A percentile compares a stretch with the other conserved stretches of the same genome.
phyloP scores from a whole-genome alignment of 1,140 invertebrate species.

The Drosophila bocqueti region DNA sequence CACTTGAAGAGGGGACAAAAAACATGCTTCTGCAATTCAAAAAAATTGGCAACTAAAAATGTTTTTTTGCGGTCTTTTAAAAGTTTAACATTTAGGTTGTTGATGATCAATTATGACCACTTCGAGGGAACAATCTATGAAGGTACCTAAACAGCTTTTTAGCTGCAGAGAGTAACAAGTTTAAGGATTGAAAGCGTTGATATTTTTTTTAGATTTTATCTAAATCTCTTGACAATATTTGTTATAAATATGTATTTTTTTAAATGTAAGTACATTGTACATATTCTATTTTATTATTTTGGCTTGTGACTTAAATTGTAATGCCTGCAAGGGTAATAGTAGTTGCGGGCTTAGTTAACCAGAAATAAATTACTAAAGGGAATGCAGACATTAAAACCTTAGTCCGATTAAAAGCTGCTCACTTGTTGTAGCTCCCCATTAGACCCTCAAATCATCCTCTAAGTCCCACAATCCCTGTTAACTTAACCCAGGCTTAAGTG shows the following conservation, averaged over 20 bases:
- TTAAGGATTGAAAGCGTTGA: not conserved
- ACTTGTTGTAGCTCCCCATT: too few relatives aligned
- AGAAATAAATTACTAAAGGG: too few relatives aligned
- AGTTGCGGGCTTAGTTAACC: too few relatives aligned
- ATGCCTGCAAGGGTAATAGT: too few relatives aligned
- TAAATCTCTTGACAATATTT: not conserved
- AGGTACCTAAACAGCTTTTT: not conserved
- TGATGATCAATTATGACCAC: too few relatives aligned
- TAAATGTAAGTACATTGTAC: too few relatives aligned
- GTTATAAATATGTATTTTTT: too few relatives aligned
- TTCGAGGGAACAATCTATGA: too few relatives aligned
- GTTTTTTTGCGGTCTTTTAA: not conserved
- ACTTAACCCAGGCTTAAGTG: slow-evolving; percentile 11
- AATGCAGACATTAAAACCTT: too few relatives aligned
- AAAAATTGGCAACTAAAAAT: slow-evolving; percentile 15
- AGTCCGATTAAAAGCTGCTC: not conserved
- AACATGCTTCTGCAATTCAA: slow-evolving; percentile 20
- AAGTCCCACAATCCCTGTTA: not conserved
- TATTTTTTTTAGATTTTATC: not conserved
- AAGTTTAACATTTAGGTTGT: slow-evolving; percentile 1
- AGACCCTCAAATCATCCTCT: slow-evolving; percentile 1
- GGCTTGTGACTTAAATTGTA: too few relatives aligned
- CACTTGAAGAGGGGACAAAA: slow-evolving; percentile 11
- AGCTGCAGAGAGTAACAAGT: not conserved
- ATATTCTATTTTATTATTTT: too few relatives aligned